These are phyloP conservation scores for Exephanes ischioxanthus DNA, from an alignment of 2,888 invertebrate species.

Conservation along the genomic window DNA sequence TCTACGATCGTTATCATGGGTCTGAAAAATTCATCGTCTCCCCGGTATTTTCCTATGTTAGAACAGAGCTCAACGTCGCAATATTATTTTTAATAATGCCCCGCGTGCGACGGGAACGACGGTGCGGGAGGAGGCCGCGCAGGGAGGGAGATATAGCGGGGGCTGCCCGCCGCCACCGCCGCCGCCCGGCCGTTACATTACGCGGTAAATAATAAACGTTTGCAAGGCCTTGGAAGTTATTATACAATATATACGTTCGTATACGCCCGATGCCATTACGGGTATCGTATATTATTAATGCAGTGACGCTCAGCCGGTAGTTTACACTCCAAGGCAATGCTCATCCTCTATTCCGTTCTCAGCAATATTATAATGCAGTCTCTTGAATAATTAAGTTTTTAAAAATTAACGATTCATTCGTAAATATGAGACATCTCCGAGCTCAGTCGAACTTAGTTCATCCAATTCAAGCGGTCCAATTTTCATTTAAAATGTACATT, in stretches of 20 bases:
- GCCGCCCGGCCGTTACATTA: constrained; percentile 83
- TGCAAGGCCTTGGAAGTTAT: constrained; percentile 85
- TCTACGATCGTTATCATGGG: constrained; percentile 65
- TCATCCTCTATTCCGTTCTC: constrained; percentile 61
- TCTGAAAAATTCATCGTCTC: constrained; percentile 64
- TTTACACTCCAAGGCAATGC: constrained; percentile 66
- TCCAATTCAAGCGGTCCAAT: neutral
- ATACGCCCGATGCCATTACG: constrained; percentile 84
- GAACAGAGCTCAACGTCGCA: constrained; percentile 76
- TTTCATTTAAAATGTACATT: constrained; percentile 5
- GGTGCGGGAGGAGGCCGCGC: constrained; percentile 65
- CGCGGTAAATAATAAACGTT: constrained; percentile 85
- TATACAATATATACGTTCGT: constrained; percentile 84
- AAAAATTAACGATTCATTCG: neutral
- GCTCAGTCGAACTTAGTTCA: neutral
- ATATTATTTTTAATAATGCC: constrained; percentile 84
- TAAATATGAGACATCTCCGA: neutral
- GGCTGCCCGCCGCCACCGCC: constrained; percentile 72
- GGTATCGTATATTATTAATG: constrained; percentile 85
- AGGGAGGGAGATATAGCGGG: constrained; percentile 75
- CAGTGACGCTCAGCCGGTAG: constrained; percentile 83
- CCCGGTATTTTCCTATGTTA: constrained; percentile 63
- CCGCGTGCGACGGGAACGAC: constrained; percentile 68
- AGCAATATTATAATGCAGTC: constrained; percentile 9
- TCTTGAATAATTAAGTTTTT: neutral